A percentile compares a stretch with the other conserved stretches of the same genome.
Conservation (phyloP, 2,888 invertebrate genomes). For the Thyatira batis region DNA sequence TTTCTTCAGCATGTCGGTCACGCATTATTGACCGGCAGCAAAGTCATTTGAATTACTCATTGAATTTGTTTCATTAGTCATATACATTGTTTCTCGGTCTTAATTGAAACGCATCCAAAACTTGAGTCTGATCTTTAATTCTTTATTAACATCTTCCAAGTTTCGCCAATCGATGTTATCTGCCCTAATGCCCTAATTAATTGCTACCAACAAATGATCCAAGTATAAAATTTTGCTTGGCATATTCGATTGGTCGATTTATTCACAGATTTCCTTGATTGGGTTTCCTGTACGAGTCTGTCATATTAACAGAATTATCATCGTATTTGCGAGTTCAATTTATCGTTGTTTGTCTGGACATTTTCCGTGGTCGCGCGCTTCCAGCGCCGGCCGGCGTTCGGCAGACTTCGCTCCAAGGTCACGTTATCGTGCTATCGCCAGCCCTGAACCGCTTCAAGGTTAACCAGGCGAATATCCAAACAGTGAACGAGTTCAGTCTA, state of each 20-base stretch:
- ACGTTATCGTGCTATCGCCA: constrained; percentile 79
- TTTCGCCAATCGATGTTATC: constrained; percentile 1
- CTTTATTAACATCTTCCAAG: constrained; percentile 21
- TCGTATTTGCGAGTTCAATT: constrained; percentile 55
- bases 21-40: constrained; percentile 43
- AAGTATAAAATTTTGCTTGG: neutral
- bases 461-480: constrained; percentile 43
- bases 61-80: constrained; percentile 71
- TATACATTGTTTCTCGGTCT: constrained; percentile 60
- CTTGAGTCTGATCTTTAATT: constrained; percentile 41
- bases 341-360: constrained; percentile 74
- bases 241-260: neutral
- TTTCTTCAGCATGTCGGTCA: constrained; percentile 37
- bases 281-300: constrained; percentile 31
- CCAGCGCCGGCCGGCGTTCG: constrained; percentile 75
- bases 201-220: neutral
- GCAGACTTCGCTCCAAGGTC: constrained; percentile 75
- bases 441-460: constrained; percentile 71
- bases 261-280: constrained; percentile 20
- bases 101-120: constrained; percentile 75
- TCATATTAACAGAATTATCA: constrained; percentile 51
- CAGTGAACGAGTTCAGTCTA: constrained; percentile 33
- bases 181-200: neutral
- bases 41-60: constrained; percentile 73
- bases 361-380: constrained; percentile 69